These are phyloP conservation scores for Oreotrochilus melanogaster DNA, from an alignment of 2,113 vertebrate species.

Conservation along the genomic window DNA sequence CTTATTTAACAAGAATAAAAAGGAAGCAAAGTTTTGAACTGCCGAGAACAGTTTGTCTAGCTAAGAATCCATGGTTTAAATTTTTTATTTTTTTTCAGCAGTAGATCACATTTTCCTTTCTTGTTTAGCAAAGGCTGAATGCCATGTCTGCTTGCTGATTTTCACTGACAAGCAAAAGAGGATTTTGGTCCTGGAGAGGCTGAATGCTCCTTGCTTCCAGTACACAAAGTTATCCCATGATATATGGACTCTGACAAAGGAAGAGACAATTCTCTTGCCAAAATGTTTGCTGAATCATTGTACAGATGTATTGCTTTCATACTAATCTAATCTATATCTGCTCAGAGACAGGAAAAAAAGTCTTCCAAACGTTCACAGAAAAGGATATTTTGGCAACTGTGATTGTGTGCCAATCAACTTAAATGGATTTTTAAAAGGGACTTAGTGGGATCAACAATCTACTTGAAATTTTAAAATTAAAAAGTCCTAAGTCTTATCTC, in stretches of 20 bases:
- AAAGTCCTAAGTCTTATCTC: not conserved
- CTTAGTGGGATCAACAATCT: not conserved
- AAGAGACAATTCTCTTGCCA: not conserved
- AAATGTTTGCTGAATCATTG: not conserved
- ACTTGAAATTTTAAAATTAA: not conserved
- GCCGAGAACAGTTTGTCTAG: not conserved
- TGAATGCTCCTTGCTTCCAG: not conserved
- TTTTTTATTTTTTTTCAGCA: not conserved
- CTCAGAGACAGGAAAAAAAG: not conserved
- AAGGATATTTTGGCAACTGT: not conserved
- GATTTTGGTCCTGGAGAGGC: not conserved
- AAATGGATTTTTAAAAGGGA: not conserved
- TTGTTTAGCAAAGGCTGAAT: not conserved
- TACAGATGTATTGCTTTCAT: not conserved
- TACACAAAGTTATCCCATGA: not conserved
- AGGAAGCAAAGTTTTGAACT: not conserved
- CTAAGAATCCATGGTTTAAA: not conserved
- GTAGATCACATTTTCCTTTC: not conserved
- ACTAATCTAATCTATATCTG: not conserved
- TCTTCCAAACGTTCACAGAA: not conserved
- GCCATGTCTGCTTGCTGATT: not conserved
- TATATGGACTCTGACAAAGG: not conserved
- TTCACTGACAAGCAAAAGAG: not conserved
- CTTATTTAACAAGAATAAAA: not conserved
- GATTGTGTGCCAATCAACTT: not conserved